Evolutionary conservation across 2,797 vertebrate species (phyloP).

Genomic region (Pangasius mekongensis): DNA sequence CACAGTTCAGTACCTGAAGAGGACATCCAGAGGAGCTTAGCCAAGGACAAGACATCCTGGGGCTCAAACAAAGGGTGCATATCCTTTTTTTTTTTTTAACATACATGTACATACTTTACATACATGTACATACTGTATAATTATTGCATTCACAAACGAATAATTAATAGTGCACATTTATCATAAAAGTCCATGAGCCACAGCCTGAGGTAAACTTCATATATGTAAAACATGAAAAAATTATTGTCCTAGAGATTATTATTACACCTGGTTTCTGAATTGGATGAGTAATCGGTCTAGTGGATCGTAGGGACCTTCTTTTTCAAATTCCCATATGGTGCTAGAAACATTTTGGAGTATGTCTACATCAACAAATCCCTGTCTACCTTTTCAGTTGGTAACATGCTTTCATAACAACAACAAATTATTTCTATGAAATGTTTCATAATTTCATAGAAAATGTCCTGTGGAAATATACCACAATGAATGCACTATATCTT

Average conservation of each 20-base stretch:
- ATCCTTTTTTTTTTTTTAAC: background rate
- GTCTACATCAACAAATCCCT: background rate
- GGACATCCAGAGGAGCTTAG: constrained; percentile 38
- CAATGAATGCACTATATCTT: background rate
- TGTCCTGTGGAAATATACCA: background rate
- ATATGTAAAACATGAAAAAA: background rate
- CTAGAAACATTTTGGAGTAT: background rate
- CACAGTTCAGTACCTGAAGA: constrained; percentile 53
- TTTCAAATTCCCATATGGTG: background rate
- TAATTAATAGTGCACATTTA: background rate
- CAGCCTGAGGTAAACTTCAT: background rate
- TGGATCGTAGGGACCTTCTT: background rate
- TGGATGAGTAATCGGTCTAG: background rate
- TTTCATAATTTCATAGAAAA: background rate
- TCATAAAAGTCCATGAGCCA: background rate
- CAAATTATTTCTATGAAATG: background rate
- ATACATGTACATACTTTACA: background rate
- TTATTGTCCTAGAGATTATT: background rate
- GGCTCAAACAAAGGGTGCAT: background rate
- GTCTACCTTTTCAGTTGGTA: background rate
- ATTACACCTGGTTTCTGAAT: background rate
- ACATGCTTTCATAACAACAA: background rate
- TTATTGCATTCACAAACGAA: background rate
- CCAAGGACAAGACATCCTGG: constrained; percentile 39
- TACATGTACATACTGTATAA: background rate